Conservation (phyloP, 2,113 vertebrate species). For the Crotalus viridis region DNA sequence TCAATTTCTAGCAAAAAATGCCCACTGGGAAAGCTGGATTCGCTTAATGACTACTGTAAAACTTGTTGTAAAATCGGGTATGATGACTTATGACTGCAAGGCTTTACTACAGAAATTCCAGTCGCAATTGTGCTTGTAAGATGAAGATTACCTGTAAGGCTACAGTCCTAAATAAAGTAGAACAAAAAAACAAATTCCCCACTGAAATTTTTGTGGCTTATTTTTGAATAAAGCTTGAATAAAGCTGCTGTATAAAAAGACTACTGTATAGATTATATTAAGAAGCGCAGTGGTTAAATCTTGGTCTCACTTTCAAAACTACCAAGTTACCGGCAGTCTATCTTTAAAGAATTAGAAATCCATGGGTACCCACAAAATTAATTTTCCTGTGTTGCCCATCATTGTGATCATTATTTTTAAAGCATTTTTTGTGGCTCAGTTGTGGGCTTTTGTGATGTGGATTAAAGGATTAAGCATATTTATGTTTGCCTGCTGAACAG, state of each 20-base stretch:
- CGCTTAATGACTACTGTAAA: not conserved
- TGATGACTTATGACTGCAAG: not conserved
- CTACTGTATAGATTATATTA: not conserved
- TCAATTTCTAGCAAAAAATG: not conserved
- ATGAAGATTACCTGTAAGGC: not conserved
- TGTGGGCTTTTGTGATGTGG: constrained; percentile 45
- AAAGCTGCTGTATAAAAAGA: not conserved
- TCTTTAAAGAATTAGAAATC: constrained; percentile 20
- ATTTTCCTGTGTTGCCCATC: constrained; percentile 32
- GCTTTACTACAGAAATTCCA: not conserved
- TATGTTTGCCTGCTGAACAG: constrained; percentile 59
- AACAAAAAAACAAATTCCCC: not conserved
- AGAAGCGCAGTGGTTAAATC: not conserved
- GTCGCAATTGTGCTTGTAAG: not conserved
- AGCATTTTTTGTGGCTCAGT: rapidly evolving
- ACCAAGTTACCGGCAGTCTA: not conserved
- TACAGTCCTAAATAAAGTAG: not conserved
- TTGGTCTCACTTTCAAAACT: not conserved
- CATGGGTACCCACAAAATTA: constrained; percentile 1
- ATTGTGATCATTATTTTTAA: constrained; percentile 6
- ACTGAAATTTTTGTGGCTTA: not conserved
- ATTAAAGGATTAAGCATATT: constrained; percentile 63
- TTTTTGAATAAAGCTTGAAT: not conserved
- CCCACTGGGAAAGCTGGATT: not conserved
- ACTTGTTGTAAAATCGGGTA: not conserved